These are phyloP conservation scores for Scophthalmus maximus DNA, from an alignment of 2,113 vertebrate species.

Conservation along the genomic window DNA sequence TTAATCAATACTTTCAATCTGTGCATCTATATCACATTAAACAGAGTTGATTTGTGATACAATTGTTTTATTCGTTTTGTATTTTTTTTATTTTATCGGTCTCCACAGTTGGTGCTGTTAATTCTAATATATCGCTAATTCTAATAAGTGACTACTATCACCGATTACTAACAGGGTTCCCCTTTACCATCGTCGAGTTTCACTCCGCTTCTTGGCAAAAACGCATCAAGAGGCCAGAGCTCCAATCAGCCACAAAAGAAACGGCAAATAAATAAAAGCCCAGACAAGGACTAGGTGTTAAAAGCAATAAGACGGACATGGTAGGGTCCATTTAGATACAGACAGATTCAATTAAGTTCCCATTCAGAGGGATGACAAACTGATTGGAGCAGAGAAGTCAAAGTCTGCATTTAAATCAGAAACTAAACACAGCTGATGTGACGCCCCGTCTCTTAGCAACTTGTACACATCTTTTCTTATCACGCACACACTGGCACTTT, in stretches of 20 bases:
- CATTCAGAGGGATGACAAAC: slow-evolving; percentile 89
- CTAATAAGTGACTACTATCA: too few relatives aligned
- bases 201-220: slow-evolving; percentile 57
- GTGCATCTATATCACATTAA: background rate
- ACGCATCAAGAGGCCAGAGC: slow-evolving; percentile 47
- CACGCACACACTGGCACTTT: slow-evolving; percentile 45
- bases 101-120: background rate
- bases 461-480: slow-evolving; percentile 67
- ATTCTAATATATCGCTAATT: too few relatives aligned
- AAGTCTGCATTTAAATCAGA: slow-evolving; percentile 83
- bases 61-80: slow-evolving; percentile 21
- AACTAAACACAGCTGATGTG: slow-evolving; percentile 80
- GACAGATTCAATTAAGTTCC: slow-evolving; percentile 88
- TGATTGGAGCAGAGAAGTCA: slow-evolving; percentile 83
- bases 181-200: slow-evolving; percentile 33
- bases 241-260: slow-evolving; percentile 57
- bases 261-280: slow-evolving; percentile 54
- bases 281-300: slow-evolving; percentile 18
- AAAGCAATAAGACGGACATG: slow-evolving; percentile 43
- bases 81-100: too few relatives aligned
- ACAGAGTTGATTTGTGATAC: background rate
- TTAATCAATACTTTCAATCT: slow-evolving; percentile 13
- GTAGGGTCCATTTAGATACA: slow-evolving; percentile 75
- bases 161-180: slow-evolving; percentile 31
- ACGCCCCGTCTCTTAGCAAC: slow-evolving; percentile 75